These are phyloP conservation scores for Mantis religiosa DNA, from an alignment of 2,888 invertebrate species.

Conservation along the genomic window DNA sequence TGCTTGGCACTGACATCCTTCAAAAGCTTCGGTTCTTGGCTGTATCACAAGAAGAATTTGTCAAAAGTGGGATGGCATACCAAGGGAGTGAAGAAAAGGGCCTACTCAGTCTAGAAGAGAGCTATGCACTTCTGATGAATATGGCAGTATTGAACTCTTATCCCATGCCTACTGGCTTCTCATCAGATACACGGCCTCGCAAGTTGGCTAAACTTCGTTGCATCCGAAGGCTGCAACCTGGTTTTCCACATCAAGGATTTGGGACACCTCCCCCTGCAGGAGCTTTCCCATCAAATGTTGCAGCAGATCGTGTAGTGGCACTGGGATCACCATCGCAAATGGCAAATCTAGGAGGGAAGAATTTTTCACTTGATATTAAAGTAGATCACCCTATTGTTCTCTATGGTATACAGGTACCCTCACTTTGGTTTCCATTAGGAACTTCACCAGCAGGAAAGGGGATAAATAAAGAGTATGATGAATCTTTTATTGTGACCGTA, in stretches of 20 bases:
- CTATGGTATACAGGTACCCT: conserved; percentile 19
- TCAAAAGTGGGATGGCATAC: conserved; percentile 19
- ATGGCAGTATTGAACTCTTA: conserved; percentile 2
- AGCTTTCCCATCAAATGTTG: neutral
- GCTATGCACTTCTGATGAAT: conserved; percentile 18
- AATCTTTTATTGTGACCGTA: conserved; percentile 20
- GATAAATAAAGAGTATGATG: conserved; percentile 15
- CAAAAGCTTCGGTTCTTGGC: conserved; percentile 32
- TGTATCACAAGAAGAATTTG: conserved; percentile 33
- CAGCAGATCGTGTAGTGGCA: conserved; percentile 10
- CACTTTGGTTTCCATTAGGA: neutral
- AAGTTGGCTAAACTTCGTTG: conserved; percentile 14
- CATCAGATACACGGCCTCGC: neutral
- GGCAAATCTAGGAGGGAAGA: conserved; percentile 11
- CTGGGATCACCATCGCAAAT: conserved; percentile 3
- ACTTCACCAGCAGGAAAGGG: neutral
- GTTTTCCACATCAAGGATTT: neutral
- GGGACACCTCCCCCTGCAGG: neutral
- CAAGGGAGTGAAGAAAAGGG: neutral
- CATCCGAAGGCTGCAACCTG: conserved; percentile 4
- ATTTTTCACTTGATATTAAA: conserved; percentile 16
- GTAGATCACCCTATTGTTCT: conserved; percentile 19
- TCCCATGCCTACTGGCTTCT: conserved; percentile 15
- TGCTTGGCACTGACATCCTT: conserved; percentile 11
- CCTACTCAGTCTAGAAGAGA: conserved; percentile 13